Evolutionary conservation across 1,140 invertebrate genomes (phyloP).

Genomic region (Archivesica marissinica): DNA sequence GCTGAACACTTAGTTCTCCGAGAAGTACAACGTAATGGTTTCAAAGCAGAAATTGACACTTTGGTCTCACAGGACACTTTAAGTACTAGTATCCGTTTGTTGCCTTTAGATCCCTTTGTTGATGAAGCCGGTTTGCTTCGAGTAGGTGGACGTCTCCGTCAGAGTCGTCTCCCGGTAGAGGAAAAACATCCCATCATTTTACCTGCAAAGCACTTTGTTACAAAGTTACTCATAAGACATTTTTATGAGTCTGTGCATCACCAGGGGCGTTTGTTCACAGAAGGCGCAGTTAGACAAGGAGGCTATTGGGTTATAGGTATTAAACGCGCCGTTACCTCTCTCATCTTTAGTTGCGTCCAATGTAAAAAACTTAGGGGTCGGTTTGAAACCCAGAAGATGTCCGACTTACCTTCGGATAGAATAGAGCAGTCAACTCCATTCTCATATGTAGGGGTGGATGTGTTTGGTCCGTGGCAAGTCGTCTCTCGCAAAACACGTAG

Average conservation of each 20-base stretch:
- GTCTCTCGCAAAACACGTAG: background rate
- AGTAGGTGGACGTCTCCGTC: conserved; percentile 65
- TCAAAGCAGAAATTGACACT: background rate
- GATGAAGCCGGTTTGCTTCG: conserved; percentile 64
- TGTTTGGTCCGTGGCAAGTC: conserved; percentile 17
- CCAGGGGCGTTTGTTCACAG: conserved; percentile 49
- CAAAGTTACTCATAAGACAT: conserved; percentile 54
- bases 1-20: background rate
- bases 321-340: conserved; percentile 16
- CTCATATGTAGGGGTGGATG: conserved; percentile 30
- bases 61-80: background rate
- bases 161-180: background rate
- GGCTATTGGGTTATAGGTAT: conserved; percentile 65
- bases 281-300: conserved; percentile 48
- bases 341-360: conserved; percentile 25
- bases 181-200: conserved; percentile 68
- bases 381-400: conserved; percentile 18
- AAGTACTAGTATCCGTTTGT: conserved; percentile 8
- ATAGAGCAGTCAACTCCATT: conserved; percentile 3
- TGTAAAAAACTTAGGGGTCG: background rate
- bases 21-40: background rate
- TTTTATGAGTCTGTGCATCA: conserved; percentile 55
- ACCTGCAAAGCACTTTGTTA: conserved; percentile 56
- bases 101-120: conserved; percentile 63
- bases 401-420: conserved; percentile 41